Percentiles rank a stretch among this genome's conserved stretches.
phyloP scores from a whole-genome alignment of 2,113 vertebrate genomes.

The Cochlearius cochlearius region DNA sequence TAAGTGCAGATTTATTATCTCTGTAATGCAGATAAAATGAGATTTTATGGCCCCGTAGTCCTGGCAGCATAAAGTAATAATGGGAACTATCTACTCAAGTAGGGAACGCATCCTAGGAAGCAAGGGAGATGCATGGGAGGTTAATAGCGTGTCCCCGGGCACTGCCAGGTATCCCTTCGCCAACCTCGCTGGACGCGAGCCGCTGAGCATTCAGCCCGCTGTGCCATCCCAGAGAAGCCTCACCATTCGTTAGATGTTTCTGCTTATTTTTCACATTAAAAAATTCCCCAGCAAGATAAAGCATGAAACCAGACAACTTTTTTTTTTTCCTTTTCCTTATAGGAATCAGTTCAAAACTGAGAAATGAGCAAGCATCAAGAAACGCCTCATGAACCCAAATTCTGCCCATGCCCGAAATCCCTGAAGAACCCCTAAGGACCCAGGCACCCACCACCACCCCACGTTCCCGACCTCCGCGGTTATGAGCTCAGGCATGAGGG shows the following conservation, averaged over 20 bases:
- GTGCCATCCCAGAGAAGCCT: background rate
- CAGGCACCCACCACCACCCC: background rate
- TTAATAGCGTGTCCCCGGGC: background rate
- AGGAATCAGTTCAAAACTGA: background rate
- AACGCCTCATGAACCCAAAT: background rate
- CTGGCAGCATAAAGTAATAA: conserved; percentile 31
- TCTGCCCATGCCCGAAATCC: background rate
- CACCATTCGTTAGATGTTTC: background rate
- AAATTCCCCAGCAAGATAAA: background rate
- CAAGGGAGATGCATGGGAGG: background rate
- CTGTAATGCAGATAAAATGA: conserved; percentile 47
- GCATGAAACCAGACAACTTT: background rate
- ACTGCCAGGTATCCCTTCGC: background rate
- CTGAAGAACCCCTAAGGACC: background rate
- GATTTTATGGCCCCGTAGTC: conserved; percentile 40
- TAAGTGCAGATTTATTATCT: conserved; percentile 36
- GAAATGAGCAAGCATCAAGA: background rate
- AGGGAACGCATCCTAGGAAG: background rate
- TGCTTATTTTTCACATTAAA: background rate
- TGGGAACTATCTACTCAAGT: background rate
- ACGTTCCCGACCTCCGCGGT: rapidly evolving
- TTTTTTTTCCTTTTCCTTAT: too few species aligned
- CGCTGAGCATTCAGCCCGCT: background rate
- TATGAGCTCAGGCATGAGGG: background rate
- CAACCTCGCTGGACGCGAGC: background rate